Percentiles rank a stretch among this genome's conserved stretches.
phyloP scores from a whole-genome alignment of 2,113 vertebrate genomes.

The Nansenia antarctica region DNA sequence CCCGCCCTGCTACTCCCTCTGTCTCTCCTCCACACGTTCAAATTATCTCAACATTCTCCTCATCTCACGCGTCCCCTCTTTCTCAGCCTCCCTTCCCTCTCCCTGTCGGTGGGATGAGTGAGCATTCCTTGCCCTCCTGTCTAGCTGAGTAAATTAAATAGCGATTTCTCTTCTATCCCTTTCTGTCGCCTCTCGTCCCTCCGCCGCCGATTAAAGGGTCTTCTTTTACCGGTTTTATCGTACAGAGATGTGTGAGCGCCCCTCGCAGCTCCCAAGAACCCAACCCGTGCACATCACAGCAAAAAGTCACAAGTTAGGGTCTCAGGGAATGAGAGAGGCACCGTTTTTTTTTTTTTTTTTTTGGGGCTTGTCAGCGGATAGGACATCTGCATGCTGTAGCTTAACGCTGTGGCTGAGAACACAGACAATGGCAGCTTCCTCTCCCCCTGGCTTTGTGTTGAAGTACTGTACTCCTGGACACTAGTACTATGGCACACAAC shows the following conservation, averaged over 20 bases:
- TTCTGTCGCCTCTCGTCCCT: not conserved
- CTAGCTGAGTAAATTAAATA: not conserved
- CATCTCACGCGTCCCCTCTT: too few species aligned
- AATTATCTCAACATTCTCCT: too few species aligned
- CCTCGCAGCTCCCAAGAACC: conserved; percentile 99
- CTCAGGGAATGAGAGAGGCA: conserved; percentile 99
- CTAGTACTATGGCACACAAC: not conserved
- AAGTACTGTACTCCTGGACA: not conserved
- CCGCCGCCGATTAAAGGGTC: conserved; percentile 17
- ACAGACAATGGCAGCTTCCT: conserved; percentile 54
- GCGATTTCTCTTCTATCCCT: not conserved
- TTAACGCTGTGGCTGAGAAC: not conserved
- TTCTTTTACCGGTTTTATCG: conserved; percentile 6
- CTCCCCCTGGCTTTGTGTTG: conserved; percentile 20
- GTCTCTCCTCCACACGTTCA: not conserved
- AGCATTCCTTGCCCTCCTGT: not conserved
- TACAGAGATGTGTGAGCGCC: conserved; percentile 84
- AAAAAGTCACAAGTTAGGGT: conserved; percentile 99
- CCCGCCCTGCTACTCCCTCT: conserved; percentile 9
- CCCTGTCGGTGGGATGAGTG: not conserved
- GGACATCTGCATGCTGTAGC: not conserved
- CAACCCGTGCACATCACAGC: conserved; percentile 99
- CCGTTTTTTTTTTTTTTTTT: too few species aligned
- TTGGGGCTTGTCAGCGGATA: too few species aligned
- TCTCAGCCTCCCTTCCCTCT: not conserved